These are phyloP conservation scores for Lycia hirtaria DNA, from an alignment of 2,888 invertebrate genomes.

Conservation along the genomic window DNA sequence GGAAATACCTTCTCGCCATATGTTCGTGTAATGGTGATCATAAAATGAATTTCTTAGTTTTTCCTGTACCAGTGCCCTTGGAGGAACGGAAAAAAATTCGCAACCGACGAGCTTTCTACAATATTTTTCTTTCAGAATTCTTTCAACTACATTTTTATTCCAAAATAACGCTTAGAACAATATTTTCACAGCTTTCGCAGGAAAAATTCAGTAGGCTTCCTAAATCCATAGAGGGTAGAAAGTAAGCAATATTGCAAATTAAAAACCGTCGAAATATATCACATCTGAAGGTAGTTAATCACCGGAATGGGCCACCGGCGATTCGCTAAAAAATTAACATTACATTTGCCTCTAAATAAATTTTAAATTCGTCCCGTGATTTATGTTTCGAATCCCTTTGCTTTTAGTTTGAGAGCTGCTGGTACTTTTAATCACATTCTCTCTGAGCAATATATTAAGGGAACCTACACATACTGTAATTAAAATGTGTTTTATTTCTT, in stretches of 20 bases:
- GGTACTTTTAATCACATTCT: not conserved
- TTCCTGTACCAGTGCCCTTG: too few species aligned
- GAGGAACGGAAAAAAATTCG: too few species aligned
- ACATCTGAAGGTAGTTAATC: constrained; percentile 50
- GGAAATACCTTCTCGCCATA: too few species aligned
- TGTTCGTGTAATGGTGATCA: too few species aligned
- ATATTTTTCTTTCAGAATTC: too few species aligned
- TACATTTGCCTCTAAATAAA: constrained; percentile 75
- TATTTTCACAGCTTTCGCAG: not conserved
- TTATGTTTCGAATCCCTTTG: constrained; percentile 60
- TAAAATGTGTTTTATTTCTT: too few species aligned
- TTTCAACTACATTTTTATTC: too few species aligned
- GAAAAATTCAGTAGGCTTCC: constrained; percentile 18
- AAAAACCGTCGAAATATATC: constrained; percentile 32
- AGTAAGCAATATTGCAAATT: constrained; percentile 34
- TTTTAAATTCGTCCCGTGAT: constrained; percentile 72
- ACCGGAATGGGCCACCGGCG: constrained; percentile 67
- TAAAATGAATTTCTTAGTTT: too few species aligned
- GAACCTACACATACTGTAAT: too few species aligned
- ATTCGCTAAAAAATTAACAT: constrained; percentile 71
- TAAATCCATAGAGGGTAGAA: constrained; percentile 24
- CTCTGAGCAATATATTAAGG: too few species aligned
- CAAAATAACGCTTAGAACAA: not conserved
- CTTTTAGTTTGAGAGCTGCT: constrained; percentile 10
- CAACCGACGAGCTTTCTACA: too few species aligned